These are phyloP conservation scores for Drosophila willistoni DNA, from an alignment of 1,140 invertebrate genomes.

Conservation along the genomic window DNA sequence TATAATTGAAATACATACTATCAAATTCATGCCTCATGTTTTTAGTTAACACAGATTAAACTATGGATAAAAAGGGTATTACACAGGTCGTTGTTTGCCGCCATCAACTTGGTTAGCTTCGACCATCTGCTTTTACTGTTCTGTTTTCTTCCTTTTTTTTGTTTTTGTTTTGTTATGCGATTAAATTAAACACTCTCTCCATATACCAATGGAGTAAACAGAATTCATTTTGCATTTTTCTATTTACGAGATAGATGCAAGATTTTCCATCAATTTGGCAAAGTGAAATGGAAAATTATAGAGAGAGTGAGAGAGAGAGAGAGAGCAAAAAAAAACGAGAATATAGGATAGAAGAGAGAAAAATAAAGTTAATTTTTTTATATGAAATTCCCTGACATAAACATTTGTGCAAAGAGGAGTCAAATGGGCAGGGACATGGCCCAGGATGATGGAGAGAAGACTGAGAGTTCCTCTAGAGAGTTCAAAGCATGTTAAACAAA, in stretches of 20 bases:
- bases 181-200: slow-evolving; percentile 11
- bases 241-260: slow-evolving; percentile 18
- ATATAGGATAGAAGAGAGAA: slow-evolving; percentile 7
- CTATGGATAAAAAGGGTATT: no score
- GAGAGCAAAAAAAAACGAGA: background rate
- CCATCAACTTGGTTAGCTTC: background rate
- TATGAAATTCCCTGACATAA: slow-evolving; percentile 69
- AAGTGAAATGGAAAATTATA: slow-evolving; percentile 38
- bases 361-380: slow-evolving; percentile 78
- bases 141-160: background rate
- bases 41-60: no score
- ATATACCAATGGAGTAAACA: slow-evolving; percentile 44
- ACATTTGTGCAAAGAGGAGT: slow-evolving; percentile 44
- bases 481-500: slow-evolving; percentile 78
- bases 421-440: background rate
- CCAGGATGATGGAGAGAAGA: background rate
- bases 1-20: no score
- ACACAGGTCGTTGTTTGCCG: no score
- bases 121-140: background rate
- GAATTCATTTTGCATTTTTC: slow-evolving; percentile 38
- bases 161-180: background rate
- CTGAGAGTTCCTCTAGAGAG: slow-evolving; percentile 24
- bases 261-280: slow-evolving; percentile 71
- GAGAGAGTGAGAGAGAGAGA: background rate
- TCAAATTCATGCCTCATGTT: no score